Base-by-base conservation (phyloP, 2,888 invertebrate species). In the Scaptodrosophila latifasciaeformis region DNA sequence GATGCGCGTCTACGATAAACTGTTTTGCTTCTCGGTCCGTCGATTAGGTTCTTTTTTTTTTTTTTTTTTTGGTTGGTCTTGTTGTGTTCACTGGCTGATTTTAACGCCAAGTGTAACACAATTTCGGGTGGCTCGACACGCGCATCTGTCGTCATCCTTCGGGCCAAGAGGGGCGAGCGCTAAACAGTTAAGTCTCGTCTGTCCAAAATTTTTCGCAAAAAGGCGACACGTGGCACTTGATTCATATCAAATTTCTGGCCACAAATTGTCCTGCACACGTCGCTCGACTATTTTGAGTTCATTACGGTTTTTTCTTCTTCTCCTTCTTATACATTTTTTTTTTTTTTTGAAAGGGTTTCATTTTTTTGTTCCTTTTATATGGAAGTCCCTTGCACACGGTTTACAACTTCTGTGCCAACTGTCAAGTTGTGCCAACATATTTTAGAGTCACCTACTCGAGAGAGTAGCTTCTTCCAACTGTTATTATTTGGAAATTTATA, bases 221-320 rank as follows among this genome's bases (percentile, higher is more conserved):
- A 60, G 55, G 62, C 67, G 81, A 77, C 82, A 82, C 82, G 82
- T 82, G 82, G 81, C 82, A 81, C 70, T 75, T 82, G 82, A 82
- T 82, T 82, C 82, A 74, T 82, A 82, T 82, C 82, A 67, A 67
- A 71, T 81, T 82, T 80, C 81, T 67, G 70, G 59, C 62, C 70
- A 62, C 70, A 69, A 69, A 69, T 62, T 62, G 67, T 69, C 48
- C 54, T 61, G 51, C 61, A 55, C 48, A 63, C 59, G 58, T 55
- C 66, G 59, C 59, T 39, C 56, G 60, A 66, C 77, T 74, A 70
- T 74, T 74, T 74, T 24, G 4, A 7, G 7, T 3, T 3, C 4
- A 7, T 24, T 24, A 5, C 24, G 4, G 3, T n/a, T n/a, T n/a
- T n/a, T n/a, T n/a, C n/a, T n/a, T n/a, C n/a, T n/a, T n/a, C n/a